Percentiles rank a stretch among this genome's conserved stretches.
These are phyloP conservation scores for Drosophila quasianomalipes DNA, from an alignment of 2,888 invertebrate genomes.

Conservation along the genomic window DNA sequence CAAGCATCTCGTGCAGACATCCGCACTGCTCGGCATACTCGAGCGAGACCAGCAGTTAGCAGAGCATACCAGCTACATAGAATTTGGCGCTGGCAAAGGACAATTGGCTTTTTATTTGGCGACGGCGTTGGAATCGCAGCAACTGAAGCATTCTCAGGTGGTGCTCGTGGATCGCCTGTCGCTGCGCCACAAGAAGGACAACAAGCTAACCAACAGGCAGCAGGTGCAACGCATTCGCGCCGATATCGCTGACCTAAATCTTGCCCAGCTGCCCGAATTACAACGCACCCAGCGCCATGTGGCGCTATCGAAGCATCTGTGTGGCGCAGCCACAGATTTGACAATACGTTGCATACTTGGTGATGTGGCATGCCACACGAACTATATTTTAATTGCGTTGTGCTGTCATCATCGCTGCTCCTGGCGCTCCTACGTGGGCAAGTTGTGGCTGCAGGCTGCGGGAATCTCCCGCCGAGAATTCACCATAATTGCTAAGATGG, in stretches of 20 bases:
- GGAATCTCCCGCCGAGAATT: slow-evolving; percentile 89
- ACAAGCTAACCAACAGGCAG: slow-evolving; percentile 86
- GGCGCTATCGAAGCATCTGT: slow-evolving; percentile 94
- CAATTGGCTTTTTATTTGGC: slow-evolving; percentile 92
- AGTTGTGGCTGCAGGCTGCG: slow-evolving; percentile 87
- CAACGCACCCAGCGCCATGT: slow-evolving; percentile 87
- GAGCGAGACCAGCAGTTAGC: slow-evolving; percentile 87
- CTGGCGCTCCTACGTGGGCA: slow-evolving; percentile 90
- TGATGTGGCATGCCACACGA: slow-evolving; percentile 75
- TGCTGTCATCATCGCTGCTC: slow-evolving; percentile 96
- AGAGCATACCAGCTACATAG: slow-evolving; percentile 90
- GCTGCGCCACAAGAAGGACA: slow-evolving; percentile 93
- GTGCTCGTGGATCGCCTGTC: slow-evolving; percentile 92
- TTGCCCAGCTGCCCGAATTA: slow-evolving; percentile 87
- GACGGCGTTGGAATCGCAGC: slow-evolving; percentile 86
- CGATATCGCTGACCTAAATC: slow-evolving; percentile 92
- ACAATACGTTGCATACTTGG: slow-evolving; percentile 89
- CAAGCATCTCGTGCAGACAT: slow-evolving; percentile 92
- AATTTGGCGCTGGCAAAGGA: slow-evolving; percentile 96
- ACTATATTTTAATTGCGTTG: slow-evolving; percentile 91
- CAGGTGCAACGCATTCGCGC: slow-evolving; percentile 89
- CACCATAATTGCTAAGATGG: slow-evolving; percentile 91
- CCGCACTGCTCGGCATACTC: slow-evolving; percentile 90
- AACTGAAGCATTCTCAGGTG: slow-evolving; percentile 86
- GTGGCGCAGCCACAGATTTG: slow-evolving; percentile 94